Conservation (phyloP, 2,888 invertebrate species). For the Habroteleia sp. region DNA sequence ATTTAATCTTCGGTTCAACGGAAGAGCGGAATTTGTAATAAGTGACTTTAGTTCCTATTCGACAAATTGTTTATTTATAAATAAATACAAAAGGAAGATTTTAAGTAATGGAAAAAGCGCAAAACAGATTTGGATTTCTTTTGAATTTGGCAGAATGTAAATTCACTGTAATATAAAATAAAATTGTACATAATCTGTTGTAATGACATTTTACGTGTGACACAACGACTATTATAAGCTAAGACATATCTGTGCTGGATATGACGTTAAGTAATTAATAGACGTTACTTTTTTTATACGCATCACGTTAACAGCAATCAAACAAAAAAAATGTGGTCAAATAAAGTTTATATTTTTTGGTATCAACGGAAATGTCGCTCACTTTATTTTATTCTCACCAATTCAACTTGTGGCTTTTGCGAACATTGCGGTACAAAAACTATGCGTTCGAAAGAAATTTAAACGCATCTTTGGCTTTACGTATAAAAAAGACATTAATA, state of each 20-base stretch:
- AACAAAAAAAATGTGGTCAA: constrained; percentile 12
- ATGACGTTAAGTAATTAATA: constrained; percentile 69
- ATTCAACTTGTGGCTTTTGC: too few species aligned
- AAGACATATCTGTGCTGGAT: constrained; percentile 74
- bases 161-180: constrained; percentile 66
- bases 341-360: constrained; percentile 47
- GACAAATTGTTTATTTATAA: too few species aligned
- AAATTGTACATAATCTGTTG: constrained; percentile 73
- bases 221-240: constrained; percentile 67
- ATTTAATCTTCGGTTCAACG: too few species aligned
- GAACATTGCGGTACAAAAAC: too few species aligned
- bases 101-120: too few species aligned
- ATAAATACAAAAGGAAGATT: not conserved
- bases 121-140: not conserved
- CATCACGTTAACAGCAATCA: constrained; percentile 54
- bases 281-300: constrained; percentile 77
- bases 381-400: constrained; percentile 6
- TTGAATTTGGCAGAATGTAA: constrained; percentile 6
- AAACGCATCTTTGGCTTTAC: constrained; percentile 16
- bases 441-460: not conserved
- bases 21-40: too few species aligned
- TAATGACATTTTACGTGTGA: constrained; percentile 69
- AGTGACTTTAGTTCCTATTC: too few species aligned
- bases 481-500: constrained; percentile 10
- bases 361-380: constrained; percentile 21